Percentiles rank a stretch among this genome's conserved stretches.
Evolutionary conservation across 2,797 vertebrate genomes (phyloP).

Genomic region (Sebastes itinus): DNA sequence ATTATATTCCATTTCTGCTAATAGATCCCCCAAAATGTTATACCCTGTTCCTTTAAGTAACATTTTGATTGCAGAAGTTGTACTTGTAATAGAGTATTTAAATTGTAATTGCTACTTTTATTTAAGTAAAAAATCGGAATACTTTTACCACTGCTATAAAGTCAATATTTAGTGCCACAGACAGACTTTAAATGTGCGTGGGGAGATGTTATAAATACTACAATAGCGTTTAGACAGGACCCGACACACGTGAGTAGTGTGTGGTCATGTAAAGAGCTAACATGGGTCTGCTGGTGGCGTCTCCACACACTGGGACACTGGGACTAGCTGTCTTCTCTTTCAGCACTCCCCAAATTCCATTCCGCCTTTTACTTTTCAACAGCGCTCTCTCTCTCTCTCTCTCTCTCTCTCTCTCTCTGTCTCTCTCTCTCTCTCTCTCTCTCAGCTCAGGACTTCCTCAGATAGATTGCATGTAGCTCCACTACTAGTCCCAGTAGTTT

Average conservation of each 20-base stretch:
- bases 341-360: conserved; percentile 77
- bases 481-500: conserved; percentile 42
- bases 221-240: background rate
- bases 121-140: background rate
- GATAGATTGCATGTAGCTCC: conserved; percentile 33
- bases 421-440: conserved; percentile 45
- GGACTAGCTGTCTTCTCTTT: conserved; percentile 58
- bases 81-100: background rate
- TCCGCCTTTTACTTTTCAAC: conserved; percentile 78
- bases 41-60: too few species aligned
- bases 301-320: conserved; percentile 49
- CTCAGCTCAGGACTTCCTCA: conserved; percentile 61
- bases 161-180: background rate
- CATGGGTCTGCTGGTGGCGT: conserved; percentile 55
- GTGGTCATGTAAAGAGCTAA: conserved; percentile 4
- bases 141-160: background rate
- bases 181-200: background rate
- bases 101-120: background rate
- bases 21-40: too few species aligned
- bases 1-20: too few species aligned
- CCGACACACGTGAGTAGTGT: conserved; percentile 7
- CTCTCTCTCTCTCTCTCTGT: conserved; percentile 32
- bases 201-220: background rate
- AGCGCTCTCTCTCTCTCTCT: conserved; percentile 6
- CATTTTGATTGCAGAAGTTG: background rate